Evolutionary conservation across 2,888 invertebrate species (phyloP), one percentile per base, ranked within the genome.

Genomic region (Hemaris fuciformis): DNA sequence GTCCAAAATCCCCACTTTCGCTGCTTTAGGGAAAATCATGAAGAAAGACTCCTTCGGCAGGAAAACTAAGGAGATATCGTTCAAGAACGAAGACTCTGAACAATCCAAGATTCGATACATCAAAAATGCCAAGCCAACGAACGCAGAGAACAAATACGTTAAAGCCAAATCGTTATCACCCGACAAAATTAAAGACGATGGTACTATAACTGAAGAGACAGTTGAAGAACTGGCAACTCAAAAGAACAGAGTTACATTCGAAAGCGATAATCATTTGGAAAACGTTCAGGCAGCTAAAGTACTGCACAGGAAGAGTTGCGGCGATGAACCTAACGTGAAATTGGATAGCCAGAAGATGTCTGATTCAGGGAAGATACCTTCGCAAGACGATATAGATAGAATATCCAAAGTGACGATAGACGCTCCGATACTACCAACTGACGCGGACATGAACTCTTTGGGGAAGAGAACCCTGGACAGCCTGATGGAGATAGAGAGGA

Each of bases 331-430:
- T 0, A 85, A 72, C 65, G 64, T 79, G 1, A 85, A 83, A 41
- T 64, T 64, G 5, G 91, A 91, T 0, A 81, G 85, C 38, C 73
- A 77, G 22, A 88, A 83, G 74, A 90, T 91, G 13, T 76, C 87
- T 0, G 92, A 91, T 69, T 80, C 81, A 0, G 84, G 83, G 0
- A 91, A 90, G 59, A 93, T 95, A 13, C 96, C 96, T 0, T 96
- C 96, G n/a, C 96, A 96, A 80, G 97, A 97, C 75, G 97, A 97
- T 79, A 96, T 97, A 63, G 97, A 97, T 82, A 94, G 97, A 72
- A 97, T 98, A 79, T 96, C 96, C n/a, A 96, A 96, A 83, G 96
- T 97, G n/a, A 97, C 97, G 0, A 95, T 95, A 15, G 95, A 96
- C 80, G 96, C 97, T 0, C 97, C 97, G 3, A 95, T 97, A 63